phyloP scores from a whole-genome alignment of 2,113 vertebrate genomes.

The Tupaia tana region DNA sequence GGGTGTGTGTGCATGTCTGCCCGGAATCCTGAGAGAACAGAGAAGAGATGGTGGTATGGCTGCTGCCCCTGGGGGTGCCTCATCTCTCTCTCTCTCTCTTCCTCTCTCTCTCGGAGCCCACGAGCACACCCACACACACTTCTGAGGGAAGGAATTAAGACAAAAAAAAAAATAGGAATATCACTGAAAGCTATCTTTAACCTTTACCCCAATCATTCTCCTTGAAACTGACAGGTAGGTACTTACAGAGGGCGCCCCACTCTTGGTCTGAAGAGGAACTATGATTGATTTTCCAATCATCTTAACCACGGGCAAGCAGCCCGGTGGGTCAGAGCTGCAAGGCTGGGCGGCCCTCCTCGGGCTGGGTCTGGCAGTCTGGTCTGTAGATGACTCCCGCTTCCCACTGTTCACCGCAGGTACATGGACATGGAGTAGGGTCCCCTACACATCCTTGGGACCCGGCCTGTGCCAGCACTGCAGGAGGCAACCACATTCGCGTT shows the following conservation, averaged over 20 bases:
- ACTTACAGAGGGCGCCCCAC: not conserved
- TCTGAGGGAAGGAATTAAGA: too few relatives aligned
- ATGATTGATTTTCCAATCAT: not conserved
- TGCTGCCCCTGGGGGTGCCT: too few relatives aligned
- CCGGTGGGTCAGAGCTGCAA: not conserved
- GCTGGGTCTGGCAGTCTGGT: not conserved
- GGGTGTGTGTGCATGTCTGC: too few relatives aligned
- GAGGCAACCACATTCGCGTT: not conserved
- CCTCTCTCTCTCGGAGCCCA: too few relatives aligned
- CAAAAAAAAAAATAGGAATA: not conserved
- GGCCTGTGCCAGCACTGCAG: not conserved
- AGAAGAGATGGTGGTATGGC: too few relatives aligned
- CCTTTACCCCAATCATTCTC: not conserved
- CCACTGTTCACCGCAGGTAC: not conserved
- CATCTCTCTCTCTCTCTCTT: too few relatives aligned
- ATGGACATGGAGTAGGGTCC: not conserved
- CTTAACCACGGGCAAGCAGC: too few relatives aligned
- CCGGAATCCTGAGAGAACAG: too few relatives aligned
- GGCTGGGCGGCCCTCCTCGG: not conserved
- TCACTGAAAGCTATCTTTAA: not conserved
- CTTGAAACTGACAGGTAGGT: not conserved
- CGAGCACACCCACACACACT: too few relatives aligned
- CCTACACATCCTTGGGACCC: not conserved
- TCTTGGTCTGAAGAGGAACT: not conserved
- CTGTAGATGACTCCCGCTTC: not conserved